Evolutionary conservation across 2,888 invertebrate genomes (phyloP).

Genomic region (Drosophila stalkeri): DNA sequence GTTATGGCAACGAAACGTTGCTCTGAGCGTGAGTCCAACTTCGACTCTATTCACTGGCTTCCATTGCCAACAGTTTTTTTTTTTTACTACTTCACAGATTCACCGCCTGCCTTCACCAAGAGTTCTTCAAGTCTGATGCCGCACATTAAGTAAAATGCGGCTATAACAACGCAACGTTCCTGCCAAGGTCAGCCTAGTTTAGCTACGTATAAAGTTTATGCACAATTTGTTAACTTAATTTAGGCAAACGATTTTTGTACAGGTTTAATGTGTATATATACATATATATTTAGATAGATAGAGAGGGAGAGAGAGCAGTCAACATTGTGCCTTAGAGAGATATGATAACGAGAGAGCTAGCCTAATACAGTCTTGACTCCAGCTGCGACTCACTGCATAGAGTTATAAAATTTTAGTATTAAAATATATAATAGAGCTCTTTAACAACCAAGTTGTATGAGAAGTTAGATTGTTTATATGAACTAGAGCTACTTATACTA

Average conservation of each 20-base stretch:
- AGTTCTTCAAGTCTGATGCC: constrained; percentile 55
- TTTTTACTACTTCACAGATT: neutral
- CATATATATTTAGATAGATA: neutral
- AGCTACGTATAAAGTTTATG: constrained; percentile 10
- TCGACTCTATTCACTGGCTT: too few relatives aligned
- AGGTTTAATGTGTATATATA: neutral
- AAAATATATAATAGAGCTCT: neutral
- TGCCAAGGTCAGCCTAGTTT: constrained; percentile 41
- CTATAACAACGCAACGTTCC: constrained; percentile 50
- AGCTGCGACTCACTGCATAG: neutral
- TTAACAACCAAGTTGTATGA: neutral
- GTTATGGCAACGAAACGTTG: constrained; percentile 83
- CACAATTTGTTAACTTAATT: constrained; percentile 11
- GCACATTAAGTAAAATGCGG: constrained; percentile 27
- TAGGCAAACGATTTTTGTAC: neutral
- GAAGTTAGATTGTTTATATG: neutral
- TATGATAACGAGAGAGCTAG: neutral
- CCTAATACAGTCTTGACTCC: neutral
- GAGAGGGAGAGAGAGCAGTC: neutral
- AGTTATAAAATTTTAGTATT: neutral
- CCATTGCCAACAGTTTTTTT: too few relatives aligned
- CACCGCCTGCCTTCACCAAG: neutral
- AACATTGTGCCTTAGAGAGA: neutral
- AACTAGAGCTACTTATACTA: constrained; percentile 5
- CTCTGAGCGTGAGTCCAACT: constrained; percentile 61